These are phyloP conservation scores for Aulostomus chinensis DNA, from an alignment of 2,797 vertebrate species.

Conservation along the genomic window DNA sequence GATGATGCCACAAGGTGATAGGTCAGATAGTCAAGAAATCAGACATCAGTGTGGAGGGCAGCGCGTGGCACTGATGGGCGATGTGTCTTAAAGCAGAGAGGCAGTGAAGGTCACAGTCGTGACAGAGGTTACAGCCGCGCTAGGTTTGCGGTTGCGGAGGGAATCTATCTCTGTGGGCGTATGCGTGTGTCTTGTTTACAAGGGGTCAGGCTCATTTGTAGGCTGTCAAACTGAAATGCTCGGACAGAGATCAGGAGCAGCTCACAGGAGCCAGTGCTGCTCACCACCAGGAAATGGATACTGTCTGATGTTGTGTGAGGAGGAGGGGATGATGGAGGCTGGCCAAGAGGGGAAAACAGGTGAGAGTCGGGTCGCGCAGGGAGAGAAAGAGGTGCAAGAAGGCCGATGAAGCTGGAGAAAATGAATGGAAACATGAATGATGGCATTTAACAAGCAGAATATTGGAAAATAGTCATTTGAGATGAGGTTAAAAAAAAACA, in stretches of 20 bases:
- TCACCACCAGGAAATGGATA: conserved; percentile 51
- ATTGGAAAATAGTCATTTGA: no score
- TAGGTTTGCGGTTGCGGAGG: conserved; percentile 15
- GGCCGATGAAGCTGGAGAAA: no score
- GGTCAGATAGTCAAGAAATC: conserved; percentile 47
- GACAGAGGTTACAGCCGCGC: conserved; percentile 50
- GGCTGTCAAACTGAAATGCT: conserved; percentile 67
- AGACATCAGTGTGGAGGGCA: conserved; percentile 22
- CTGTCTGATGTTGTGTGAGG: conserved; percentile 52
- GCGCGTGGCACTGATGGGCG: conserved; percentile 5
- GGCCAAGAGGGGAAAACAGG: neutral
- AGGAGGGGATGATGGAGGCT: conserved; percentile 20
- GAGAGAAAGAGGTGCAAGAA: neutral
- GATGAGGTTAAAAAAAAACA: no score
- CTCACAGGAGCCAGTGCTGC: conserved; percentile 35
- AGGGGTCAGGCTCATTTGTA: conserved; percentile 76
- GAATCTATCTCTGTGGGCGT: conserved; percentile 9
- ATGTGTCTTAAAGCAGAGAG: conserved; percentile 24
- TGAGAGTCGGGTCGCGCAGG: neutral
- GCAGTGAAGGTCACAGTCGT: conserved; percentile 32
- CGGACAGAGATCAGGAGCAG: conserved; percentile 64
- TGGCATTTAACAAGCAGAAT: no score
- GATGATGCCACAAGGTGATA: conserved; percentile 28
- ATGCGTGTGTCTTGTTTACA: conserved; percentile 47
- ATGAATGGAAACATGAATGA: neutral